These are phyloP conservation scores for Thunnus thynnus DNA, from an alignment of 2,113 vertebrate species.

Conservation along the genomic window DNA sequence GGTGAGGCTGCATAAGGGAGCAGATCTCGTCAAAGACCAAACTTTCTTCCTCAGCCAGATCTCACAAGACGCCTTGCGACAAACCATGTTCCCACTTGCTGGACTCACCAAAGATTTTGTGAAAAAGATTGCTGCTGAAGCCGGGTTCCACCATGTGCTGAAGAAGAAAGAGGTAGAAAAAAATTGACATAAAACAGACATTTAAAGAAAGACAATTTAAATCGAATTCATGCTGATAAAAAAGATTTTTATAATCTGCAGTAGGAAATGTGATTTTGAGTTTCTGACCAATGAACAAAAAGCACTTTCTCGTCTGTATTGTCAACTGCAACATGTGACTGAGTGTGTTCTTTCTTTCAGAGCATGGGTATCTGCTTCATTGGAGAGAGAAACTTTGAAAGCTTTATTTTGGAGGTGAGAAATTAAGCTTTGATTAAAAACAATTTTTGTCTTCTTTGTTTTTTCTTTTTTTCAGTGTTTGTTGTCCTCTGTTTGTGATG, in stretches of 20 bases:
- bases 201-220: background rate
- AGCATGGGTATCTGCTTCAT: conserved; percentile 99
- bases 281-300: background rate
- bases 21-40: conserved; percentile 95
- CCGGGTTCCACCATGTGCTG: conserved; percentile 91
- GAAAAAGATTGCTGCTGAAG: conserved; percentile 94
- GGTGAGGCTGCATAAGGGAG: conserved; percentile 90
- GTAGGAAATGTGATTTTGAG: background rate
- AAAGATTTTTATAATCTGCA: background rate
- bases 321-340: background rate
- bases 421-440: background rate
- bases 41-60: conserved; percentile 99
- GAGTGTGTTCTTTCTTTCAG: conserved; percentile 72
- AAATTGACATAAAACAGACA: background rate
- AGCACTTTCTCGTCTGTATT: background rate
- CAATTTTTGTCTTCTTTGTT: background rate
- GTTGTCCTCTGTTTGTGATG: background rate
- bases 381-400: conserved; percentile 93
- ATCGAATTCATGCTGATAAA: background rate
- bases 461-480: no score
- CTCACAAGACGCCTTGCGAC: conserved; percentile 91
- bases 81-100: conserved; percentile 94
- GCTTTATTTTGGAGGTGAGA: conserved; percentile 93
- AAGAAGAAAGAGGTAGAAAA: conserved; percentile 92
- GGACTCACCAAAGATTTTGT: conserved; percentile 94